Base-by-base conservation (phyloP, 2,797 vertebrate genomes). In the Acomys russatus region DNA sequence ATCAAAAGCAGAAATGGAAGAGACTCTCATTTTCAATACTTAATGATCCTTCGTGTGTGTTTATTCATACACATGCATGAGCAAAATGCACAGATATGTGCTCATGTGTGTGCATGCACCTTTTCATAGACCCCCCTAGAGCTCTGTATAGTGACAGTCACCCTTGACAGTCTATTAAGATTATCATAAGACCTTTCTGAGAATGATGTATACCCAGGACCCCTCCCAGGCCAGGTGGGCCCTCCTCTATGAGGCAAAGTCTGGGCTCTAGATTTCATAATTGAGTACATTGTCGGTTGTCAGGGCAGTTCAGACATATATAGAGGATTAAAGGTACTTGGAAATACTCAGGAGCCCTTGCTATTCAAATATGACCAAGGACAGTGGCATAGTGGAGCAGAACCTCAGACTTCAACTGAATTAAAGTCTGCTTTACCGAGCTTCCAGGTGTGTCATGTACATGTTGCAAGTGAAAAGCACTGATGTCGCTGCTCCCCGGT, bases 21-120 rank as follows among this genome's bases (percentile, higher is more conserved):
- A 92, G 33, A 66, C 54, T 93, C 59, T 93, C 15, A 66, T 76
- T 91, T 90, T 56, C 74, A 66, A 56, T 23, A 84, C 35, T 89
- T 38, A 93, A 49, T 92, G 33, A 76, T 3, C 10, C 30, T 74
- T 61, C 30, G 23, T 88, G 54, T 77, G 35, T 63, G 33, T 33
- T 44, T 15, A 76, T 33, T 63, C 44, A 84, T 25, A 28, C 20
- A 8, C 68, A 84, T n/a, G 17, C 23, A 33, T 11, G 14, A 12
- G 64, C 11, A 15, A 20, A 51, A 6, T 79, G 2, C n/a, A 6
- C 30, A 49, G 9, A 12, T 25, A 10, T 56, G 17, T 86, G 8
- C 38, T 17, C 51, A 49, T 59, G 4, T 77, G 33, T 51, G 11
- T 74, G 6, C 17, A 3, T 78, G 18, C 6, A 61, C 82, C 61